Conservation (phyloP, 2,797 vertebrate species). For the Gymnothorax javanicus region DNA sequence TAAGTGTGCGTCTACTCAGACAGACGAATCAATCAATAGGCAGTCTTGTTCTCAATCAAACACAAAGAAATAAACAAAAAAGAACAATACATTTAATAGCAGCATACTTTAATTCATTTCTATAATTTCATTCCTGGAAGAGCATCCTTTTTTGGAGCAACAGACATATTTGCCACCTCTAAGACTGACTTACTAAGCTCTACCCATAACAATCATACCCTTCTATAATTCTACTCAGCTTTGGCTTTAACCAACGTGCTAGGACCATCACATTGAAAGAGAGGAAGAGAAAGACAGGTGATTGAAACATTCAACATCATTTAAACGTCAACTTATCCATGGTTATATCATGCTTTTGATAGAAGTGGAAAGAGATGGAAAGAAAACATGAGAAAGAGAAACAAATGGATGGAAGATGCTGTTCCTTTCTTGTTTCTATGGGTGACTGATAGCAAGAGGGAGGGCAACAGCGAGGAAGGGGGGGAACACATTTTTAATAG, state of each 20-base stretch:
- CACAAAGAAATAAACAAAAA: conserved; percentile 28
- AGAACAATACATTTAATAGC: conserved; percentile 56
- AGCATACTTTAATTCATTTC: conserved; percentile 57
- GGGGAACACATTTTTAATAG: neutral
- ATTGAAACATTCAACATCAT: neutral
- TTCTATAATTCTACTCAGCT: conserved; percentile 19
- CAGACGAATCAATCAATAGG: conserved; percentile 68
- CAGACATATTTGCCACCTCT: conserved; percentile 37
- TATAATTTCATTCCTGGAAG: conserved; percentile 63
- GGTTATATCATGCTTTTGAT: conserved; percentile 34
- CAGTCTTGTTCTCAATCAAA: conserved; percentile 55
- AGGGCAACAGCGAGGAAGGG: neutral
- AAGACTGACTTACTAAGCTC: conserved; percentile 32
- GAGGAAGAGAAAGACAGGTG: conserved; percentile 46
- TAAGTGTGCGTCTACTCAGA: conserved; percentile 27
- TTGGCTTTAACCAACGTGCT: conserved; percentile 57
- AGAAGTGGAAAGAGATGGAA: conserved; percentile 43
- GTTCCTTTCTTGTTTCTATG: neutral
- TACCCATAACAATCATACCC: conserved; percentile 18
- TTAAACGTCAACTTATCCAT: conserved; percentile 18
- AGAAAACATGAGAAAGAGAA: conserved; percentile 3
- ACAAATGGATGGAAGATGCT: conserved; percentile 18
- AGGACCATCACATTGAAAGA: conserved; percentile 59
- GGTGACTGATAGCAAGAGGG: neutral
- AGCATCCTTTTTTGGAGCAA: conserved; percentile 54